Conservation (phyloP, 2,888 invertebrate species). For the Eupithecia centaureata region DNA sequence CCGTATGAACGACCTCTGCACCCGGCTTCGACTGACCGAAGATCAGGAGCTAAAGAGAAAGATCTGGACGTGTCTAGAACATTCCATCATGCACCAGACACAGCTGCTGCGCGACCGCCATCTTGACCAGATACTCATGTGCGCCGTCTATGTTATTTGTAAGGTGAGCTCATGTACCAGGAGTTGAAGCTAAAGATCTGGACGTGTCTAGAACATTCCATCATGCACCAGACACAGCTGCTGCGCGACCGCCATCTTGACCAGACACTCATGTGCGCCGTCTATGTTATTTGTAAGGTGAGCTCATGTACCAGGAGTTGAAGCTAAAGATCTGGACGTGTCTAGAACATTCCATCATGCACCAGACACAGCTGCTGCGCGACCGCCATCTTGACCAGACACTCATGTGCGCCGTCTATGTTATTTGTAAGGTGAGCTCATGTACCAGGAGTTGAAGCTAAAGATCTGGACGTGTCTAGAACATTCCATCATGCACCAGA, state of each 20-base stretch:
- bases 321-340: constrained; percentile 98
- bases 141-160: constrained; percentile 97
- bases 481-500: constrained; percentile 92
- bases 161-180: constrained; percentile 86
- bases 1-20: constrained; percentile 96
- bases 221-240: constrained; percentile 92
- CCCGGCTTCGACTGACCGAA: constrained; percentile 87
- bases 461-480: constrained; percentile 99
- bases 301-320: constrained; percentile 84
- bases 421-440: constrained; percentile 92
- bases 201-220: constrained; percentile 97
- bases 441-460: constrained; percentile 86
- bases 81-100: constrained; percentile 92
- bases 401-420: constrained; percentile 98
- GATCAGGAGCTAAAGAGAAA: constrained; percentile 89
- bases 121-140: constrained; percentile 99
- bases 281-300: constrained; percentile 96
- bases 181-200: constrained; percentile 94
- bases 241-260: constrained; percentile 98
- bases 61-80: constrained; percentile 99
- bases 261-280: constrained; percentile 98
- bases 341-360: constrained; percentile 94
- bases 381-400: constrained; percentile 99
- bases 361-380: constrained; percentile 93
- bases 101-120: constrained; percentile 96